phyloP scores from a whole-genome alignment of 2,113 vertebrate species.

The Mustela nigripes region DNA sequence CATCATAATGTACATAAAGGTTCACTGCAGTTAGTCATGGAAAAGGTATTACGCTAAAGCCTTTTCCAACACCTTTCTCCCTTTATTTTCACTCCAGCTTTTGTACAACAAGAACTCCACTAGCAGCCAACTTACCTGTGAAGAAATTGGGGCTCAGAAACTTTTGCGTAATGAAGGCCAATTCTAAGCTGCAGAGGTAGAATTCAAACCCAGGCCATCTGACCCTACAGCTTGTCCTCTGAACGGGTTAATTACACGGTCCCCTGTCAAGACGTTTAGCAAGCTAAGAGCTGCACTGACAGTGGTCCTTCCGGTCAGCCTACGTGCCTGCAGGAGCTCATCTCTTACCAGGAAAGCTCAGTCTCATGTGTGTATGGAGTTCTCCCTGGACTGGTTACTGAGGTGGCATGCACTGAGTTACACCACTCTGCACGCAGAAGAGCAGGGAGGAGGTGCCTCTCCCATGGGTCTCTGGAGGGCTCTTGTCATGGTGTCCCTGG shows the following conservation, averaged over 20 bases:
- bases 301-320: background rate
- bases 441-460: background rate
- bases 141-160: background rate
- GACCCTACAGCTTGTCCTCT: background rate
- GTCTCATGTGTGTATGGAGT: too few relatives aligned
- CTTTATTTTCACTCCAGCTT: background rate
- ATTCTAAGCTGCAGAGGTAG: background rate
- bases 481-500: background rate
- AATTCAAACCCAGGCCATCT: background rate
- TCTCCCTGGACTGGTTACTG: background rate
- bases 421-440: background rate
- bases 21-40: background rate
- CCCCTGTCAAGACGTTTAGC: background rate
- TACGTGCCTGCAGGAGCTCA: background rate
- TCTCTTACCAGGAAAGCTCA: background rate
- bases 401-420: accelerated
- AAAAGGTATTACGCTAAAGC: background rate
- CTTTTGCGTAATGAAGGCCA: background rate
- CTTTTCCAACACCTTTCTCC: background rate
- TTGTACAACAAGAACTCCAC: background rate
- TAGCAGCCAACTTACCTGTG: background rate
- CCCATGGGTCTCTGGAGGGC: background rate
- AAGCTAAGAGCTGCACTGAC: background rate
- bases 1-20: background rate
- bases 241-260: background rate